Base-by-base conservation (phyloP, 1,140 invertebrate genomes). In the Hestina assimilis region DNA sequence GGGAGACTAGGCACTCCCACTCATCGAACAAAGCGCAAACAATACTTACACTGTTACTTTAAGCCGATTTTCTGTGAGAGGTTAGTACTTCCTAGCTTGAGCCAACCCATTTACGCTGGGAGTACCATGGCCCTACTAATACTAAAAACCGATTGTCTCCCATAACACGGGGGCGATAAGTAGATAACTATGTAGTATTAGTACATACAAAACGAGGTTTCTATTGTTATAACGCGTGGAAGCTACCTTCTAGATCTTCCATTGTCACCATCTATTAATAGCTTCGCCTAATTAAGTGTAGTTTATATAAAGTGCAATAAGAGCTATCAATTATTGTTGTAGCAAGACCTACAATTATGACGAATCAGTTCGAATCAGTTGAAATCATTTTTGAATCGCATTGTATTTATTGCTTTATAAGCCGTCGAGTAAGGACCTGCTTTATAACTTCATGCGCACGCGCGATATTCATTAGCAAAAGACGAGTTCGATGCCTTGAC, bases 401-500 rank as follows among this genome's bases (percentile, higher is more conserved):
- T 35, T 20, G 20, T 20, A 24, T 48, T 31, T 42, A 47, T 50
- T 58, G 51, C 47, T 28, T 29, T 20, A 58, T 29, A 51, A n/a
- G n/a, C n/a, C 9, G 4, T 31, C 11, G 26, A 14, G 9, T 42
- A 12, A 47, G 15, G 24, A 47, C 4, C 33, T 23, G 33, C n/a
- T n/a, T n/a, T n/a, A 50, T 17, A 14, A 64, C 46, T 71, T 67
- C 52, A 52, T 66, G 58, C 50, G 12, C 38, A 40, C 21, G 38
- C 58, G 46, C 23, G 33, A 14, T 58, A 61, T 57, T 66, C 47
- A 71, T 69, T 58, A 55, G 15, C 33, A 46, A 45, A 46, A 43
- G 59, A 60, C 63, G 56, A 42, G 42, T 57, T 61, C 63, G 11
- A 15, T 38, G 51, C 58, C 73, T 80, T 76, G 69, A 59, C 64